Evolutionary conservation across 1,140 invertebrate species (phyloP).

Genomic region (Zaprionus gabonicus): DNA sequence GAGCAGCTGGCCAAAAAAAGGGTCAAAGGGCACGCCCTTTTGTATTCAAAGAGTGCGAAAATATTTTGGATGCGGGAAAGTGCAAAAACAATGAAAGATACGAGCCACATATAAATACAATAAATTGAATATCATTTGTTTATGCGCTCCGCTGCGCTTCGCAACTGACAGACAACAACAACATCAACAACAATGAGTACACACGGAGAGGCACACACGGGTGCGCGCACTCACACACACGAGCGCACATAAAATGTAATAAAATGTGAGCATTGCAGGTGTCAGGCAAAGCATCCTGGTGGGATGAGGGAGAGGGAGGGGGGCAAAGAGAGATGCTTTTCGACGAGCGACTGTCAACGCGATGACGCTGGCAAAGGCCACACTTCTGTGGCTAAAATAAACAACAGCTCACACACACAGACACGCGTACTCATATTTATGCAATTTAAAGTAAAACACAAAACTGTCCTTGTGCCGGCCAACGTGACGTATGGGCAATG

Average conservation of each 20-base stretch:
- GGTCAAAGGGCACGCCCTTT: background rate
- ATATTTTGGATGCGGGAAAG: conserved; percentile 43
- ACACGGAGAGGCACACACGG: conserved; percentile 1
- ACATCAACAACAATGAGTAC: conserved; percentile 15
- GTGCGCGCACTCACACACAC: conserved; percentile 16
- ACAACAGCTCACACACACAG: conserved; percentile 22
- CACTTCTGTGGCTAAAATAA: conserved; percentile 78
- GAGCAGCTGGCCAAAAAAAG: background rate
- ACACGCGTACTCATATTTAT: conserved; percentile 69
- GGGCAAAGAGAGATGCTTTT: background rate
- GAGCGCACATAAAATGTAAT: conserved; percentile 66
- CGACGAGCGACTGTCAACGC: conserved; percentile 67
- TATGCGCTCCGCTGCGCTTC: conserved; percentile 73
- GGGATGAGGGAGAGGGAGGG: conserved; percentile 36
- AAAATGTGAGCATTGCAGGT: conserved; percentile 80
- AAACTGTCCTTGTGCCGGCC: conserved; percentile 71
- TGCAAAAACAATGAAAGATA: conserved; percentile 45
- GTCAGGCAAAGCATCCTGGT: conserved; percentile 55
- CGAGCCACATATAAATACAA: conserved; percentile 53
- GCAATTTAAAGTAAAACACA: conserved; percentile 82
- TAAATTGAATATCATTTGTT: conserved; percentile 83
- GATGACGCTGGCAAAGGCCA: conserved; percentile 59
- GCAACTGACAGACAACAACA: conserved; percentile 64
- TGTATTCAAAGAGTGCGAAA: conserved; percentile 18
- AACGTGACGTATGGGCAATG: conserved; percentile 78